Evolutionary conservation across 2,888 invertebrate genomes (phyloP), one percentile per base, ranked within the genome.

Genomic region (Octodonta nipae): DNA sequence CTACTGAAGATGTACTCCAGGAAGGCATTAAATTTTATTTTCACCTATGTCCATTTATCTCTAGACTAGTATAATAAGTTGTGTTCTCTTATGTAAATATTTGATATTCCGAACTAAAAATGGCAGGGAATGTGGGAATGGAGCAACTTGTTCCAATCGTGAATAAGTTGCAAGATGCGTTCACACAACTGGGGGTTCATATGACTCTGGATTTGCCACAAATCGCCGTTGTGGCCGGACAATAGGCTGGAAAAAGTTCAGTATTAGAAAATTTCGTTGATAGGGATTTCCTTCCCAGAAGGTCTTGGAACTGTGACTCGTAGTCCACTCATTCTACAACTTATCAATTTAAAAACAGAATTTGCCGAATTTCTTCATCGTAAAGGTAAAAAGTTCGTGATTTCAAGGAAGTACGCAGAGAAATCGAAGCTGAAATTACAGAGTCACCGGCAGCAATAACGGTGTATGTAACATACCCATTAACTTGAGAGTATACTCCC

Each of bases 211-310:
- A 99, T 75, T 75, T 98, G 64, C 98, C 98, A 54, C 98, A 99
- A 73, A 98, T 98, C 65, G 98, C 96, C 51, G 98, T 99, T 53
- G 96, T 98, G 65, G 98, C 98, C 68, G 96, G 96, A 61, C 98
- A 98, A 67, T 93, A 92, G 60, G 98, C 98, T 61, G 98, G 98
- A 63, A 99, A 99, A 72, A 95, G 95, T 68, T 96, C 95, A 41
- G 98, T 99, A 44, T 73, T 99, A 66, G 98, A 99, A 73, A 99
- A 98, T 70, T 98, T 99, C 67, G 98, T 99, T 56, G 98, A 98
- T 68, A 91, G 91, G 65, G 92, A 92, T 66, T 92, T 92, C 64
- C 71, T 92, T 58, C 92, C 92, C 34, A 74, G 91, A 65, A 91
- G 96, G 35, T 91, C 88, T 33, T 33, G 95, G 95, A 30, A 96